A percentile compares a stretch with the other conserved stretches of the same genome.
Conservation (phyloP, 1,140 invertebrate genomes). For the Trissolcus basalis region DNA sequence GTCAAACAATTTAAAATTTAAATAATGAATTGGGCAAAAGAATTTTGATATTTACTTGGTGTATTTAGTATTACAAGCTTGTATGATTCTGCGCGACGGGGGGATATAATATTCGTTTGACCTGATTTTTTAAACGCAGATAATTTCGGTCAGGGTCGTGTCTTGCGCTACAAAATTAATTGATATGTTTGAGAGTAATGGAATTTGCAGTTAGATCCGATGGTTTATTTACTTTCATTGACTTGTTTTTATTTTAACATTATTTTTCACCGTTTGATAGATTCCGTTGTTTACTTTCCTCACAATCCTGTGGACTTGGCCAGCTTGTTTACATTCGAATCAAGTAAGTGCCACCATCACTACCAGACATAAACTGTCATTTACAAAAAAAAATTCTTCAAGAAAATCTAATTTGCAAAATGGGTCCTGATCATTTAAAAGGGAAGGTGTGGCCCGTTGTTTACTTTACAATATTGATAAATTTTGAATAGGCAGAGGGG, state of each 20-base stretch:
- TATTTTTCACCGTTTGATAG: too few relatives aligned
- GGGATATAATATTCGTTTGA: constrained; percentile 66
- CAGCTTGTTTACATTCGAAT: too few relatives aligned
- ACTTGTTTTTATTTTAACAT: not conserved
- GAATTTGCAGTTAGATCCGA: constrained; percentile 12
- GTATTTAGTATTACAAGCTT: constrained; percentile 11
- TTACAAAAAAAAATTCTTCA: too few relatives aligned
- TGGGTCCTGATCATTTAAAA: too few relatives aligned
- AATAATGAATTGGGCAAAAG: not conserved
- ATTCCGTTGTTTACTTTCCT: too few relatives aligned
- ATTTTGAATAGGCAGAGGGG: too few relatives aligned
- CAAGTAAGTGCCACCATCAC: too few relatives aligned
- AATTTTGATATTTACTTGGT: constrained; percentile 1
- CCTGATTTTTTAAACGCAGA: constrained; percentile 64
- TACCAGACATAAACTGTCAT: too few relatives aligned
- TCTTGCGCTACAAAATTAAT: constrained; percentile 60
- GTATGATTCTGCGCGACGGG: constrained; percentile 25
- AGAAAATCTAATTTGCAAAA: too few relatives aligned
- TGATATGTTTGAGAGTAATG: constrained; percentile 16
- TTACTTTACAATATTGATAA: too few relatives aligned
- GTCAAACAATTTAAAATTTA: not conserved
- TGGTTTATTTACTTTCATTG: not conserved
- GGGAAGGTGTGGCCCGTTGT: too few relatives aligned
- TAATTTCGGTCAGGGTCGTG: constrained; percentile 74
- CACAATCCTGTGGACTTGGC: too few relatives aligned